Percentiles rank a stretch among this genome's conserved stretches.
These are phyloP conservation scores for Campoplex capitator DNA, from an alignment of 2,888 invertebrate genomes.

Conservation along the genomic window DNA sequence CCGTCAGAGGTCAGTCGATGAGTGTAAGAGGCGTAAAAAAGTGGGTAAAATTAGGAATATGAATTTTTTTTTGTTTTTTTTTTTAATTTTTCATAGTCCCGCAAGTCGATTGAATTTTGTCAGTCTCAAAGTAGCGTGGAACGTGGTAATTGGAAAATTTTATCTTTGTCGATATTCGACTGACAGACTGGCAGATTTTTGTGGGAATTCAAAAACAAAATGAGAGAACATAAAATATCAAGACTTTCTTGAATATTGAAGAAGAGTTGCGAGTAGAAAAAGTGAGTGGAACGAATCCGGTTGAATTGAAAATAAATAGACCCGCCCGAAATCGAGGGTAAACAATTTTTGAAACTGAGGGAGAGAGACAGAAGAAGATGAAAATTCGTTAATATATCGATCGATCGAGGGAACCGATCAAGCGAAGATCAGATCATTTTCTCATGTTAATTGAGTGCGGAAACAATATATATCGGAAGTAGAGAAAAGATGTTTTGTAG, in stretches of 20 bases:
- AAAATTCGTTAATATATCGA: conserved; percentile 28
- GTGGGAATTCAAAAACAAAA: not conserved
- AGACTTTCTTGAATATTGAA: not conserved
- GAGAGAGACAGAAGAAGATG: not conserved
- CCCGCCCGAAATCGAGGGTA: not conserved
- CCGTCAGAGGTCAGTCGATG: conserved; percentile 27
- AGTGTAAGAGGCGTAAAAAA: not conserved
- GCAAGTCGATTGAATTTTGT: not conserved
- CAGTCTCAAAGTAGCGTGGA: not conserved
- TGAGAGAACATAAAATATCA: not conserved
- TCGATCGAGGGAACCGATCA: not conserved
- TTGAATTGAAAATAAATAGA: not conserved
- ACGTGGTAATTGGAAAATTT: not conserved
- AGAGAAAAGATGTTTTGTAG: conserved; percentile 3
- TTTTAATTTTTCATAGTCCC: not conserved
- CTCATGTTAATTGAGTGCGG: conserved; percentile 8
- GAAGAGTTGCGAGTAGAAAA: not conserved
- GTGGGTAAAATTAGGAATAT: not conserved
- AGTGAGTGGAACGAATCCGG: not conserved
- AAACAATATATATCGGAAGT: not conserved
- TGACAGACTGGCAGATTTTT: not conserved
- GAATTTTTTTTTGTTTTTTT: not conserved
- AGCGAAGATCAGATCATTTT: not conserved
- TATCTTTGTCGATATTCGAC: not conserved
- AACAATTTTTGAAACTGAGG: not conserved